Percentiles rank a stretch among this genome's conserved stretches.
These are phyloP conservation scores for Penelope pileata DNA, from an alignment of 2,113 vertebrate species.

Conservation along the genomic window DNA sequence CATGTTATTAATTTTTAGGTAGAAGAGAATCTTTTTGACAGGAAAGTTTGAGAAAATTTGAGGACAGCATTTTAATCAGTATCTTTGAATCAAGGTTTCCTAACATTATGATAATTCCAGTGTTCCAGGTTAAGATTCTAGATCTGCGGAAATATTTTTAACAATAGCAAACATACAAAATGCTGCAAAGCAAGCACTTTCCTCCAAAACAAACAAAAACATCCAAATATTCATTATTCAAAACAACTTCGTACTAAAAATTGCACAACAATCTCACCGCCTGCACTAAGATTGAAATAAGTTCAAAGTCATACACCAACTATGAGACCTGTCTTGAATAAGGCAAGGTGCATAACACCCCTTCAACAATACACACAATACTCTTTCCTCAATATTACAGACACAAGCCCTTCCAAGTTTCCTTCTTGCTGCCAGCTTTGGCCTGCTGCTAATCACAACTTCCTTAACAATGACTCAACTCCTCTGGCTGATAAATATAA, in stretches of 20 bases:
- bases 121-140: neutral
- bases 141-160: neutral
- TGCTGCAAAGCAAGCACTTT: neutral
- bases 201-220: neutral
- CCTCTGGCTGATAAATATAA: neutral
- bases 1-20: neutral
- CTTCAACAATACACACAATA: accelerated
- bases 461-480: neutral
- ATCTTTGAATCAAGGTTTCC: neutral
- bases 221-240: neutral
- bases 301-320: neutral
- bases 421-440: neutral
- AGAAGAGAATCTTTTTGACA: neutral
- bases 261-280: neutral
- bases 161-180: neutral
- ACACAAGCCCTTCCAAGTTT: neutral
- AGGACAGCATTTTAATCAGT: neutral
- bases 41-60: neutral
- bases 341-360: accelerated
- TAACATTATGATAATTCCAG: neutral
- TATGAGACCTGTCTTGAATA: neutral
- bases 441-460: neutral
- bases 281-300: neutral
- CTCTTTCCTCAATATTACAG: neutral
- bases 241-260: neutral